phyloP scores from a whole-genome alignment of 2,113 vertebrate species.

The human (Homo sapiens) region GRCh38 chr5:165924501-165925000 shows the following conservation, averaged over 20 bases:
- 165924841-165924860: constrained; percentile 56
- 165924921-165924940: not conserved
- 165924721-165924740: constrained; percentile 37
- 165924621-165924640: constrained; percentile 53
- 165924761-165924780: constrained; percentile 49
- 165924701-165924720: constrained; percentile 73
- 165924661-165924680: constrained; percentile 68
- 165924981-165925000: not conserved
- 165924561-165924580: constrained; percentile 67
- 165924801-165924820: constrained; percentile 42
- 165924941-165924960: not conserved
- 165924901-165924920: constrained; percentile 35
- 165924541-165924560: constrained; percentile 79
- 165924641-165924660: constrained; percentile 64
- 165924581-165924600: constrained; percentile 41
- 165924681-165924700: constrained; percentile 74
- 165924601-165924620: constrained; percentile 68
- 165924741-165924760: not conserved
- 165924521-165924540: constrained; percentile 73
- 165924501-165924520: constrained; percentile 79
- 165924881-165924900: constrained; percentile 1
- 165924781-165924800: constrained; percentile 10
- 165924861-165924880: not conserved
- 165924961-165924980: not conserved
- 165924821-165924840: not conserved